Evolutionary conservation across 2,888 invertebrate genomes (phyloP), one percentile per base, ranked within the genome.

Genomic region (Drosophila leonis): DNA sequence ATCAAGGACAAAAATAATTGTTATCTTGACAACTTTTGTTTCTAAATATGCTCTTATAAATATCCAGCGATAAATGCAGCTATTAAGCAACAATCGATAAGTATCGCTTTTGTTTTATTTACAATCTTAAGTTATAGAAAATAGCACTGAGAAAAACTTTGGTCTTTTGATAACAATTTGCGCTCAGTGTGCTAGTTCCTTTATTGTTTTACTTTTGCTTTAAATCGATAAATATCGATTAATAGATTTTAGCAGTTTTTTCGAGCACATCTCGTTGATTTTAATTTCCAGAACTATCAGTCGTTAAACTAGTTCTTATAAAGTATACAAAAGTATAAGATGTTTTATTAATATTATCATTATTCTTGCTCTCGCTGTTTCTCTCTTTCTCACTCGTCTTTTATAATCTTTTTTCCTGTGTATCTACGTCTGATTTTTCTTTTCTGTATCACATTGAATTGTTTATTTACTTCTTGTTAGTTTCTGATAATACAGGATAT

Each of bases 141-240:
- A n/a, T 39, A n/a, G 4, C 4, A n/a, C 13, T 4, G 18, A 18
- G 7, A 18, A 15, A 10, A 10, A 4, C 9, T 41, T 10, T 41
- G 1, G 1, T 7, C 10, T 5, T 18, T 1, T 18, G 6, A 0
- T 9, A 27, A 29, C 1, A 6, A n/a, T n/a, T 29, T n/a, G 4
- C 0, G 0, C 0, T 5, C 3, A 27, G 15, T n/a, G 2, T n/a
- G n/a, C 10, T 3, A n/a, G n/a, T 1, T 4, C 27, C 5, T 15
- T 18, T 13, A 44, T 20, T 5, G 1, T 2, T 8, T 39, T 9
- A 41, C 7, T 41, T 41, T 48, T 48, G 4, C 10, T 2, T 1
- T 0, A 15, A 8, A 18, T 13, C 29, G 18, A 55, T 55, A 55
- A 24, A 24, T 37, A 52, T 52, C 35, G 24, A 37, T 20, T 20